Conservation (phyloP, 2,113 vertebrate species). For the Phyllopteryx taeniolatus region DNA sequence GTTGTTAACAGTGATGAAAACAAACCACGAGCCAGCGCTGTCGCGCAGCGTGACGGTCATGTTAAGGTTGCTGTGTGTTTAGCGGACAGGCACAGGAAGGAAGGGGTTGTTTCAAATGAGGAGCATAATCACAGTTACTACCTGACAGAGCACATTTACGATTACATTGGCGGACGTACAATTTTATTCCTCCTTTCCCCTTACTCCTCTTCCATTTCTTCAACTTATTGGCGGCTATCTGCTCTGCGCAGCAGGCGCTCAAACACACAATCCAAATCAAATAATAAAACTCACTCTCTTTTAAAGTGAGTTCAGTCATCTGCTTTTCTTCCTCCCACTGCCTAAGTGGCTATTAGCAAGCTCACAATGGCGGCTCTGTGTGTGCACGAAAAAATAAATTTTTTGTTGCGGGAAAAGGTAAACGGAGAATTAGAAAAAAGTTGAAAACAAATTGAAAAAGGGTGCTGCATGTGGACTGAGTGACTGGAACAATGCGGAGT, state of each 20-base stretch:
- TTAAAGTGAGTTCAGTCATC: constrained; percentile 41
- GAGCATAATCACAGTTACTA: constrained; percentile 70
- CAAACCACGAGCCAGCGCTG: constrained; percentile 39
- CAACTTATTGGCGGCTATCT: constrained; percentile 25
- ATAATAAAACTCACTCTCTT: constrained; percentile 8
- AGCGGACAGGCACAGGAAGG: constrained; percentile 15
- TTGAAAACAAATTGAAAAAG: constrained; percentile 38
- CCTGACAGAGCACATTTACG: constrained; percentile 62
- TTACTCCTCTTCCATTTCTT: constrained; percentile 40
- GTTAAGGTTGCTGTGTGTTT: constrained; percentile 47
- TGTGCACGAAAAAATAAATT: constrained; percentile 66
- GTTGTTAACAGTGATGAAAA: constrained; percentile 49
- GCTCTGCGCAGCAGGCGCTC: constrained; percentile 16
- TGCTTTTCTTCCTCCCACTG: constrained; percentile 33
- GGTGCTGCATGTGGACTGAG: constrained; percentile 58
- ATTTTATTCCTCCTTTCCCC: constrained; percentile 49
- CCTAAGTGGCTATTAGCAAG: constrained; percentile 53
- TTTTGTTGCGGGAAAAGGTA: constrained; percentile 63
- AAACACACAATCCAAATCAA: neutral
- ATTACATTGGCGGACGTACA: constrained; percentile 49
- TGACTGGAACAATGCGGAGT: constrained; percentile 60
- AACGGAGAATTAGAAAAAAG: constrained; percentile 51
- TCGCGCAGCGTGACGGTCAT: constrained; percentile 45
- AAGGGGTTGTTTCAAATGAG: constrained; percentile 62
- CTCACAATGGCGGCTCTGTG: constrained; percentile 59